Evolutionary conservation across 1,140 invertebrate species (phyloP), one percentile per base, ranked within the genome.

Genomic region (Sminthurides bifidus): DNA sequence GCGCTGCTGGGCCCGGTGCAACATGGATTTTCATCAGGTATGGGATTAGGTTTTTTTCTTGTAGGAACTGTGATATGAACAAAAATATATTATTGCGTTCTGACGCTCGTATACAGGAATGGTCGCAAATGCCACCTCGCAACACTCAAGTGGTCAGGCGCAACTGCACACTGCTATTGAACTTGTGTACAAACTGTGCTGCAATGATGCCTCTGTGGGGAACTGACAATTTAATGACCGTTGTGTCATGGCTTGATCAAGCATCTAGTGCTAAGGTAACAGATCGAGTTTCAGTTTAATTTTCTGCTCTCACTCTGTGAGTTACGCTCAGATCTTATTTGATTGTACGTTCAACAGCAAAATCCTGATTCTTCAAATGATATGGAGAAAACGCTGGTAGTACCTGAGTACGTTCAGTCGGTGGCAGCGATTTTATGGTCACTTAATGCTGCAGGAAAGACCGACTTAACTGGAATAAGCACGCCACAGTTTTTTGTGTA

Each of bases 181-280:
- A 71, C 72, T 90, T 40, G 71, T 89, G 19, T 83, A 83, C 63
- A 79, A 85, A 66, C 71, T 90, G 21, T 88, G 86, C 60, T 69
- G 68, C 8, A 35, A 56, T 33, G n/a, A 45, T 58, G 37, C 57
- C 59, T 24, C 40, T 58, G 1, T 59, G 50, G 43, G 58, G 57
- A 12, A 30, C 45, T 30, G 41, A 44, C 10, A 65, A 65, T 46
- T 46, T 65, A 19, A 31, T 52, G 1, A 53, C 52, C 4, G 37
- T 65, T 12, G 48, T 60, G 6, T 46, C 56, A 15, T 65, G 59
- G 59, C 37, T 65, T 19, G 63, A 59, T n/a, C n/a, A n/a, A n/a
- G n/a, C n/a, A n/a, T n/a, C n/a, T n/a, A n/a, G n/a, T n/a, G n/a
- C n/a, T n/a, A n/a, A n/a, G n/a, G n/a, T n/a, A n/a, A n/a, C n/a